Base-by-base conservation (phyloP, 2,888 invertebrate species). In the Dusona sp. region DNA sequence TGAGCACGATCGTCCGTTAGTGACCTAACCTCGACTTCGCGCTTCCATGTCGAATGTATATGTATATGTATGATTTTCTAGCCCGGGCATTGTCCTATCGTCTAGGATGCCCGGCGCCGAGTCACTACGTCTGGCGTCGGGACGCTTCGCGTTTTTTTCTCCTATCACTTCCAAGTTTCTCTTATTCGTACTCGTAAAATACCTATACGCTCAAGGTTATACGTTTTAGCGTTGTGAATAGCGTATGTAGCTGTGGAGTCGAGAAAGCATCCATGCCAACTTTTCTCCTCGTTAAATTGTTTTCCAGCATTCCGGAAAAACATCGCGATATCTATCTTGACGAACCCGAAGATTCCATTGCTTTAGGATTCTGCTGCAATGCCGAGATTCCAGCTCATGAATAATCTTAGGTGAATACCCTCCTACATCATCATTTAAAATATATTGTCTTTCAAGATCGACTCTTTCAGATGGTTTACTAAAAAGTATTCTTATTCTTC, bases 81-180 rank as follows among this genome's bases (percentile, higher is more conserved):
- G 72, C 65, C 83, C 89, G 92, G 92, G 90, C 92, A 92, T 92
- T 91, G 92, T 92, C 91, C 91, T 88, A 88, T 88, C 89, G 92
- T 92, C 92, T 92, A 92, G 92, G 92, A 92, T 85, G 88, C 86
- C 74, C 90, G 92, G 92, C 92, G 92, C 91, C 92, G 88, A 78
- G 83, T 85, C 80, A 81, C 78, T 79, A 74, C 45, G 78, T 77
- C 87, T 65, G 85, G 88, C 87, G 90, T 87, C 90, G 88, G 90
- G 90, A 72, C 90, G 92, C 89, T 88, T 84, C 89, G 87, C 89
- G 87, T 91, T 90, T 79, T 77, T 75, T 81, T 57, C 72, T 42
- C 22, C 79, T 77, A 65, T 75, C 36, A 64, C 54, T 84, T 75
- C 16, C 77, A 57, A 68, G 78, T 78, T 38, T 83, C 70, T 51